These are phyloP conservation scores for Zaprionus obscuricornis DNA, from an alignment of 2,888 invertebrate species.

Conservation along the genomic window DNA sequence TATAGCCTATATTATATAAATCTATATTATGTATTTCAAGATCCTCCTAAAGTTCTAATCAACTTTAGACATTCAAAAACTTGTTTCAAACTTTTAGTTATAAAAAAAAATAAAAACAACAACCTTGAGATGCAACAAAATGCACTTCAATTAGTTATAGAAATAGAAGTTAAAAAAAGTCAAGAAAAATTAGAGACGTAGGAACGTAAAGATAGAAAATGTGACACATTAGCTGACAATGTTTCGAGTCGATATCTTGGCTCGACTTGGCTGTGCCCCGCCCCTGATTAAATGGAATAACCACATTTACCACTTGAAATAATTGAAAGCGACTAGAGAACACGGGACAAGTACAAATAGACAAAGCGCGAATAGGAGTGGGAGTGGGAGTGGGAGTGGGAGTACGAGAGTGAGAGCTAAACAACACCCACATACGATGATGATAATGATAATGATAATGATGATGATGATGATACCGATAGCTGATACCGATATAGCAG, in stretches of 20 bases:
- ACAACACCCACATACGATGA: too few relatives aligned
- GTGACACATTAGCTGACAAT: constrained; percentile 67
- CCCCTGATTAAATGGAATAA: constrained; percentile 76
- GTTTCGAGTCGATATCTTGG: too few relatives aligned
- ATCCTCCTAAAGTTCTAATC: not conserved
- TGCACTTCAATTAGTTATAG: constrained; percentile 66
- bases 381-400: constrained; percentile 1
- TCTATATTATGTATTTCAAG: not conserved
- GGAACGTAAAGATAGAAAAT: constrained; percentile 7
- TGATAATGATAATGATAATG: too few relatives aligned
- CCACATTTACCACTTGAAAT: constrained; percentile 74
- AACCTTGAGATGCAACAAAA: constrained; percentile 57
- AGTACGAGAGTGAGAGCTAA: too few relatives aligned
- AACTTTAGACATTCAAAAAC: not conserved
- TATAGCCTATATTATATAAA: too few relatives aligned
- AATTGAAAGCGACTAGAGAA: constrained; percentile 66
- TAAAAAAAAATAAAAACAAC: not conserved
- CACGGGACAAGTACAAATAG: constrained; percentile 31
- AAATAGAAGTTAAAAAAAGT: too few relatives aligned
- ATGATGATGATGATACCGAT: constrained; percentile 20
- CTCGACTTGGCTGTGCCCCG: too few relatives aligned
- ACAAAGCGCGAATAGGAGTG: too few relatives aligned
- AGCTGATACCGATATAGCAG: constrained; percentile 32
- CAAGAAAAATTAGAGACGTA: too few relatives aligned
- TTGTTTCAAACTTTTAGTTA: too few relatives aligned